Evolutionary conservation across 2,113 vertebrate genomes (phyloP).

Genomic region (Crotalus tigris): DNA sequence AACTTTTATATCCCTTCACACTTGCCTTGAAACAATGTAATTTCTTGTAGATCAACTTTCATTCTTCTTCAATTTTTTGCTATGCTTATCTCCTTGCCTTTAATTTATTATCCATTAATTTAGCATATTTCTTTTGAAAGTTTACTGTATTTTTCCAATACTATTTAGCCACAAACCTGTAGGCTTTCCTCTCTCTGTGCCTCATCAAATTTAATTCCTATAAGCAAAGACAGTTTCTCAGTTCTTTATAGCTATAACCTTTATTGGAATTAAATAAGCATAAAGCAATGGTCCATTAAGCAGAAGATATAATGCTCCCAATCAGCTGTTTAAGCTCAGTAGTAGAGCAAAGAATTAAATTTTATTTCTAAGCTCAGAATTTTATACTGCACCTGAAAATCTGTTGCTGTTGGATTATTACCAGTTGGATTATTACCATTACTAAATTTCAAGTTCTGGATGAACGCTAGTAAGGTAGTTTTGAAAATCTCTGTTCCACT

Average conservation of each 20-base stretch:
- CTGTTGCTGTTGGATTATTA: not conserved
- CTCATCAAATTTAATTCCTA: not conserved
- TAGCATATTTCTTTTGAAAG: not conserved
- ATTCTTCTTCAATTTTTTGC: not conserved
- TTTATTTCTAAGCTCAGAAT: not conserved
- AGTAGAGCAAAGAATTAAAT: not conserved
- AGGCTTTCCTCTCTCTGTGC: not conserved
- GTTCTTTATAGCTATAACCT: not conserved
- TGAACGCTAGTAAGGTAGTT: not conserved
- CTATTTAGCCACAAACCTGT: not conserved
- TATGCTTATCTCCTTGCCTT: not conserved
- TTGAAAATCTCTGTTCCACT: not conserved
- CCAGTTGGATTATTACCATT: too few relatives aligned
- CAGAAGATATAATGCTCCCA: not conserved
- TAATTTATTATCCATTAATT: not conserved
- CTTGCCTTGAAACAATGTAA: not conserved
- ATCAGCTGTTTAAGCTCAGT: not conserved
- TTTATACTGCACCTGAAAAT: not conserved
- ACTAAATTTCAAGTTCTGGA: not conserved
- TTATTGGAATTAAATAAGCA: not conserved
- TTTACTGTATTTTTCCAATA: not conserved
- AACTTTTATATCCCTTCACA: not conserved
- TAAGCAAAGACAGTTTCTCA: not conserved
- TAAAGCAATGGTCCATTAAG: not conserved
- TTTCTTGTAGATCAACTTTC: not conserved